These are phyloP conservation scores for Gryllus bimaculatus DNA, from an alignment of 1,140 invertebrate species.

Conservation along the genomic window DNA sequence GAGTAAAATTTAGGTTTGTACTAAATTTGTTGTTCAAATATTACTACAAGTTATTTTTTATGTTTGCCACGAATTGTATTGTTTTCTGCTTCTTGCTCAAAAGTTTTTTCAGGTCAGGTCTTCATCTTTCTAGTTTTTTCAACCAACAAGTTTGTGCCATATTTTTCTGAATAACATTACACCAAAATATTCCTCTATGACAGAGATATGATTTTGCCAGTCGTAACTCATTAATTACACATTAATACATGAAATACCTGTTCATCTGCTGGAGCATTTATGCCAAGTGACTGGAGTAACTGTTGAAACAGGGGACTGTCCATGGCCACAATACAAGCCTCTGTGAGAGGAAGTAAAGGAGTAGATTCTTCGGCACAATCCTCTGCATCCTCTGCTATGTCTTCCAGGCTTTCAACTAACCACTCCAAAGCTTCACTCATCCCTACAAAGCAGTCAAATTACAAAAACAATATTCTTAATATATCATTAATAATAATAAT, in stretches of 20 bases:
- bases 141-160: not conserved
- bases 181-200: not conserved
- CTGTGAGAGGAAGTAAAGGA: conserved; percentile 12
- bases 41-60: no score
- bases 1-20: no score
- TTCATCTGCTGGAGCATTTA: conserved; percentile 11
- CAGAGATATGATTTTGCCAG: no score
- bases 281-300: not conserved
- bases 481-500: not conserved
- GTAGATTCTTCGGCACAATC: not conserved
- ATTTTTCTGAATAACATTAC: not conserved
- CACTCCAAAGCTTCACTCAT: conserved; percentile 11
- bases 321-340: conserved; percentile 12
- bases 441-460: not conserved
- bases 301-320: conserved; percentile 10
- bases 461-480: not conserved
- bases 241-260: not conserved
- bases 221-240: no score
- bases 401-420: conserved; percentile 7
- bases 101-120: not conserved
- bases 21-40: no score
- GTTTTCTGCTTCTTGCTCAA: not conserved
- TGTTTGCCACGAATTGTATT: not conserved
- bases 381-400: conserved; percentile 2
- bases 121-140: not conserved